phyloP scores from a whole-genome alignment of 2,888 invertebrate species.

The Morpho deidamia region DNA sequence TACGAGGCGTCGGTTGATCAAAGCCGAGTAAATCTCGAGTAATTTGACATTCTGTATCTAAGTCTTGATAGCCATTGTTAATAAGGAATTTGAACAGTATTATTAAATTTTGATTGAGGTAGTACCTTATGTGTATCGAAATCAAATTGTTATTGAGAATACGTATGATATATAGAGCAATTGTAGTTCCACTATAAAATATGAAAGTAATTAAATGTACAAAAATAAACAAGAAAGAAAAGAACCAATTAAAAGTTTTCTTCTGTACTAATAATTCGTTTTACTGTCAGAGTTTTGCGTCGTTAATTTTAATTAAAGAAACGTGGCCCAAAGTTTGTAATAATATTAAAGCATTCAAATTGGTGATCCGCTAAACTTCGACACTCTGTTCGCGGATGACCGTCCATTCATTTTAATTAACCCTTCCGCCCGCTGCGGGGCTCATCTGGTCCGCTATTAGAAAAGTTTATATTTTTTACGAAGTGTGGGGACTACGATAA shows the following conservation, averaged over 20 bases:
- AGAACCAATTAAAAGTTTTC: constrained; percentile 77
- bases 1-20: constrained; percentile 4
- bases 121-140: constrained; percentile 29
- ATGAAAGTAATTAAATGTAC: constrained; percentile 65
- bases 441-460: constrained; percentile 55
- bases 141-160: constrained; percentile 28
- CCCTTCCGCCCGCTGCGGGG: constrained; percentile 61
- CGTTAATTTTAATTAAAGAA: constrained; percentile 79
- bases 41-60: constrained; percentile 18
- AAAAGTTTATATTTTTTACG: constrained; percentile 50
- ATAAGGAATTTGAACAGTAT: constrained; percentile 16
- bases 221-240: constrained; percentile 69
- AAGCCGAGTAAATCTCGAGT: constrained; percentile 17
- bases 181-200: constrained; percentile 33
- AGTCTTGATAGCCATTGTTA: constrained; percentile 29
- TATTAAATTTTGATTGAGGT: constrained; percentile 18
- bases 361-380: constrained; percentile 77
- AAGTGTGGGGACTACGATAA: constrained; percentile 44
- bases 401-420: constrained; percentile 75
- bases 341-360: constrained; percentile 77
- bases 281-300: constrained; percentile 77
- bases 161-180: neutral
- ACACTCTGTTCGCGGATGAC: constrained; percentile 66
- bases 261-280: constrained; percentile 78
- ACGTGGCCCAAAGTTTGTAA: constrained; percentile 71